Conservation (phyloP, 2,113 vertebrate genomes). For the Pongo abelii region DNA sequence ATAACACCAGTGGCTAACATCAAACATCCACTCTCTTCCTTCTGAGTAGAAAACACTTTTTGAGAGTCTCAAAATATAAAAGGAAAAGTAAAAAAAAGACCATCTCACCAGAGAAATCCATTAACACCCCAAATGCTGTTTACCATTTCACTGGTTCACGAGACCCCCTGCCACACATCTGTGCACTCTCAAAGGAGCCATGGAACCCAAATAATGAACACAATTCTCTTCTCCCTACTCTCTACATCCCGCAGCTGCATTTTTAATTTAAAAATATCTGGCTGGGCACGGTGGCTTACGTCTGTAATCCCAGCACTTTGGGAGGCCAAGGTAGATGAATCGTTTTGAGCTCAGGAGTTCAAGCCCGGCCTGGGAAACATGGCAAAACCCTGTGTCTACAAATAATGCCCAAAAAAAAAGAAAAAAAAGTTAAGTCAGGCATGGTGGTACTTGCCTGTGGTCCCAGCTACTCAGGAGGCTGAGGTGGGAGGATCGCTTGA, state of each 20-base stretch:
- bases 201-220: neutral
- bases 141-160: neutral
- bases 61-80: neutral
- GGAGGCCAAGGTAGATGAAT: too few relatives aligned
- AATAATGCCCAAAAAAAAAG: too few relatives aligned
- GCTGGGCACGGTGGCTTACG: too few relatives aligned
- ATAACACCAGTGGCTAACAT: neutral
- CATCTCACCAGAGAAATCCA: neutral
- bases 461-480: too few relatives aligned
- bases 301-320: too few relatives aligned
- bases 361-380: too few relatives aligned
- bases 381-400: too few relatives aligned
- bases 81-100: neutral
- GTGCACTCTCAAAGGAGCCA: neutral
- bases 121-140: neutral
- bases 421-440: too few relatives aligned
- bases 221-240: neutral
- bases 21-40: neutral
- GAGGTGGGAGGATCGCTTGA: too few relatives aligned
- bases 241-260: neutral
- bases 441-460: too few relatives aligned
- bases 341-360: too few relatives aligned
- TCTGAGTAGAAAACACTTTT: neutral
- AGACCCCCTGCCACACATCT: neutral
- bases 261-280: neutral